These are phyloP conservation scores for Gopherus evgoodei DNA, from an alignment of 2,113 vertebrate genomes.

Conservation along the genomic window DNA sequence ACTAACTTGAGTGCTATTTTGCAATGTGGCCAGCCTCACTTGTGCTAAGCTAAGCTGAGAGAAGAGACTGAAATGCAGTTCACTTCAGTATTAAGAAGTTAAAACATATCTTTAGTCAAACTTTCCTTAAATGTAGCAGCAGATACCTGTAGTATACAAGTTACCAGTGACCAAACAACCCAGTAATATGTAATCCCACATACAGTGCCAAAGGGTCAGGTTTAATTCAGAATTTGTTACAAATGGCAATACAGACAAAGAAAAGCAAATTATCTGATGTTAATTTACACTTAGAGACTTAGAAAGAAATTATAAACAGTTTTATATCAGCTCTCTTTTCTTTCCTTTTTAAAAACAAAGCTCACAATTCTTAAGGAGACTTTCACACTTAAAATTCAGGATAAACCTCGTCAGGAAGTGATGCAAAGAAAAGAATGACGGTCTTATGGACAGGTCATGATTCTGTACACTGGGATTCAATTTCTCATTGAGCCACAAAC, in stretches of 20 bases:
- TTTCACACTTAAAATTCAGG: background rate
- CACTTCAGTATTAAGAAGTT: background rate
- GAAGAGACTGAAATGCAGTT: background rate
- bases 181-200: background rate
- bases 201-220: background rate
- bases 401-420: background rate
- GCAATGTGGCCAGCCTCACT: no score
- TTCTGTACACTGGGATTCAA: background rate
- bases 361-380: background rate
- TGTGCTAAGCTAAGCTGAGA: background rate
- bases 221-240: background rate
- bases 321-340: background rate
- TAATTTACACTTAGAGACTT: background rate
- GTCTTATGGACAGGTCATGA: background rate
- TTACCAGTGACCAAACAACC: background rate
- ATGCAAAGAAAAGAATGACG: background rate
- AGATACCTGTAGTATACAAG: background rate
- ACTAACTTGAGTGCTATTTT: fast-evolving
- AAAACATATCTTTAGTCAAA: background rate
- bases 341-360: background rate
- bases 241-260: background rate
- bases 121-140: background rate
- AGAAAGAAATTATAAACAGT: background rate
- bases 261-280: background rate
- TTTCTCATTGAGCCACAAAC: background rate